A percentile compares a stretch with the other conserved stretches of the same genome.
Conservation (phyloP, 2,888 invertebrate species). For the Clunio marinus region DNA sequence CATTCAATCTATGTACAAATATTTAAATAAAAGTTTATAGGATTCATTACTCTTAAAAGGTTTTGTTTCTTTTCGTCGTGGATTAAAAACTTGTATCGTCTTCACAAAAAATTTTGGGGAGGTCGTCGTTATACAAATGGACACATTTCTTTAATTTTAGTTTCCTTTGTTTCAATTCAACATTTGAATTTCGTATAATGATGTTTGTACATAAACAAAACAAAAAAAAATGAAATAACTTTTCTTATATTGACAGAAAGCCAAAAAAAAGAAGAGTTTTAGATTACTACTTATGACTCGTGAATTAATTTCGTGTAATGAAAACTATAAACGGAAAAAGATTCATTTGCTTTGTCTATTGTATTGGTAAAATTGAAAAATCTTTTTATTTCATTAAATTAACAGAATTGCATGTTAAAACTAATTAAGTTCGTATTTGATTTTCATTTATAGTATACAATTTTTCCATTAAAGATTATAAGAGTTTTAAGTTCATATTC, state of each 20-base stretch:
- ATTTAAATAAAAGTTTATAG: conserved; percentile 19
- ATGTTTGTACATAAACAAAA: conserved; percentile 28
- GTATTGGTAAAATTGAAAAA: conserved; percentile 30
- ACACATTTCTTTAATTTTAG: conserved; percentile 29
- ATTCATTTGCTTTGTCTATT: neutral
- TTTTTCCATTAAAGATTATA: conserved; percentile 29
- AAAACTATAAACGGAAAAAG: conserved; percentile 2
- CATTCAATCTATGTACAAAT: conserved; percentile 35
- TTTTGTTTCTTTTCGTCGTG: neutral
- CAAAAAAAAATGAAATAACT: neutral
- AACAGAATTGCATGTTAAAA: conserved; percentile 38
- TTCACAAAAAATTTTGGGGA: conserved; percentile 15
- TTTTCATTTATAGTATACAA: conserved; percentile 39
- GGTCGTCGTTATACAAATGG: conserved; percentile 39
- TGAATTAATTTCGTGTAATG: neutral
- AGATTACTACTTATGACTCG: neutral
- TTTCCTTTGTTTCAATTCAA: conserved; percentile 13
- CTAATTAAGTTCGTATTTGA: conserved; percentile 39
- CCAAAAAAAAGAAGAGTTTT: neutral
- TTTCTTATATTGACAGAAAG: neutral
- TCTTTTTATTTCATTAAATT: conserved; percentile 31
- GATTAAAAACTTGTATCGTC: conserved; percentile 12
- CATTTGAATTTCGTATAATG: conserved; percentile 30
- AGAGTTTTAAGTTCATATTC: conserved; percentile 27
- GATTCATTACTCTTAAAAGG: conserved; percentile 19